phyloP scores from a whole-genome alignment of 1,140 invertebrate genomes.

The Laupala kohalensis region DNA sequence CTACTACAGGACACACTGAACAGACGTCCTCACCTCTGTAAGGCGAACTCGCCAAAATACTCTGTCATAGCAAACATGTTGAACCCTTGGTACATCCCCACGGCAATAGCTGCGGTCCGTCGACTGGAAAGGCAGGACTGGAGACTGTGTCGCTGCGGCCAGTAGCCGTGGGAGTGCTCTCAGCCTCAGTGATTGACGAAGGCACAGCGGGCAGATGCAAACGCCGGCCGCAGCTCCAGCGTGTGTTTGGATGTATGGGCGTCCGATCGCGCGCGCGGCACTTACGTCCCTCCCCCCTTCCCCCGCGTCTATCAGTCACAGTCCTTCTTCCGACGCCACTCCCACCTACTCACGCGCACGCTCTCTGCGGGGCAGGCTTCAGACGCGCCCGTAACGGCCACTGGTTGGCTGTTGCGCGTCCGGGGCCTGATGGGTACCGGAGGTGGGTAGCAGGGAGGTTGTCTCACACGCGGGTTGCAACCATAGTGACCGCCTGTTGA shows the following conservation, averaged over 20 bases:
- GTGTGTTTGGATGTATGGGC: not conserved
- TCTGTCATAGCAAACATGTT: slow-evolving; percentile 33
- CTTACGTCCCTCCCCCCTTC: not conserved
- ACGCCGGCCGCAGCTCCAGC: not conserved
- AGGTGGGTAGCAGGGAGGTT: not conserved
- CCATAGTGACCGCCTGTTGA: not conserved
- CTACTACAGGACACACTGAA: not conserved
- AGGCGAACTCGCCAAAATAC: slow-evolving; percentile 33
- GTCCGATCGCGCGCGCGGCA: not conserved
- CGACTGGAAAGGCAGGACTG: not conserved
- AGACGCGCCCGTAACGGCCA: no score
- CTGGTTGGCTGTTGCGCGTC: not conserved
- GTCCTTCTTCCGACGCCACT: no score
- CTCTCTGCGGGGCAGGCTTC: not conserved
- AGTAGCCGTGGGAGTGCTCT: not conserved
- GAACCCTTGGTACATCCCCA: not conserved
- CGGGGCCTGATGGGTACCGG: not conserved
- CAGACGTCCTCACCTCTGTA: slow-evolving; percentile 25
- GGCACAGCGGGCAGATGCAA: not conserved
- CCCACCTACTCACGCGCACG: not conserved
- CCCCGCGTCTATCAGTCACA: not conserved
- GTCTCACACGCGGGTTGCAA: not conserved
- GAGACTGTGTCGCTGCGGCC: not conserved
- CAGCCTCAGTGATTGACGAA: not conserved
- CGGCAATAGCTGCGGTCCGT: not conserved